Evolutionary conservation across 1,140 invertebrate genomes (phyloP), one percentile per base, ranked within the genome.

Genomic region (Drosophila mauritiana): DNA sequence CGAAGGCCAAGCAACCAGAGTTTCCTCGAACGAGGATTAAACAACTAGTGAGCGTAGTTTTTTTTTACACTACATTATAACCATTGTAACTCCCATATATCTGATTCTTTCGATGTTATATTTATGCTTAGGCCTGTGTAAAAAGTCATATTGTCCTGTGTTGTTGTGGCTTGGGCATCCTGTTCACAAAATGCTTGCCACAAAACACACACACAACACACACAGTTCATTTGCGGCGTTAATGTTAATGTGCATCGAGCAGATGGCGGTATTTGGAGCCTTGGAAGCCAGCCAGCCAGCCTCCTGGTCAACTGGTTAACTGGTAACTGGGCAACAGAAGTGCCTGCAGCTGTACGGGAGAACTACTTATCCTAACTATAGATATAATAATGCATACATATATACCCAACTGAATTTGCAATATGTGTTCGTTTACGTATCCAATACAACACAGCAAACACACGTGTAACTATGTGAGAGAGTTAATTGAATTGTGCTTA

Each of bases 401-500:
- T 42, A 43, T 43, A 78, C 43, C 56, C 17, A 58, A 58, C 43
- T 48, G 43, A 58, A 58, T 46, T 61, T 79, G 67, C 55, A 79
- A 73, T 57, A 57, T 67, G 51, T 36, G 51, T 54, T 53, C 49
- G 27, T 65, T 51, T 62, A 63, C 52, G 51, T 54, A 63, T 63
- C 12, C n/a, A 63, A 63, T 45, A 63, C 48, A 65, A 43, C 15
- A 49, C 17, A 12, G 40, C 43, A 65, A 34, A 27, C 51, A 56
- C 20, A 46, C 34, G 36, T 12, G 25, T 22, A 17, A 40, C 20
- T 25, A 39, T 22, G 31, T 40, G 46, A 56, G 53, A 51, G 17
- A 40, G 31, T 55, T 52, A 52, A 73, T 67, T 79, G 55, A 65
- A 64, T 69, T 79, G 63, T 75, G 76, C 63, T 80, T 81, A 59